Conservation (phyloP, 2,113 vertebrate species). For the Lutjanus erythropterus region DNA sequence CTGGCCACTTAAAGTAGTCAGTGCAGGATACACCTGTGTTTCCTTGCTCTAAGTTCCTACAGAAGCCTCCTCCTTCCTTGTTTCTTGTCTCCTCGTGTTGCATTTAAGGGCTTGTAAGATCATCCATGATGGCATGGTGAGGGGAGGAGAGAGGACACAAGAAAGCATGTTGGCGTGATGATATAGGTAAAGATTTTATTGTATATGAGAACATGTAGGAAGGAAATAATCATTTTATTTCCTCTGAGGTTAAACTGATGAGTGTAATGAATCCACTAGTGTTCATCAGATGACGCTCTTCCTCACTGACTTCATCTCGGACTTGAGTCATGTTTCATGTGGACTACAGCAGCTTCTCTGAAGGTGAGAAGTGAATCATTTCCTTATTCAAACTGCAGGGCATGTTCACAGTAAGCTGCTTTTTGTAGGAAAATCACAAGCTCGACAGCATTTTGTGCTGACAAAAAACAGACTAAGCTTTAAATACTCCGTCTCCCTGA, state of each 20-base stretch:
- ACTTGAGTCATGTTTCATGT: background rate
- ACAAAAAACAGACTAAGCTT: background rate
- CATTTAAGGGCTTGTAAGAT: no score
- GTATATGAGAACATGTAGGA: background rate
- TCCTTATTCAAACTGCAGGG: constrained; percentile 1
- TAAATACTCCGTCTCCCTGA: background rate
- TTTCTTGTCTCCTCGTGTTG: no score
- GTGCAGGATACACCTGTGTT: no score
- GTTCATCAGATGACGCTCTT: background rate
- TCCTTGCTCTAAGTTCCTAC: no score
- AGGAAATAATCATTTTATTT: background rate
- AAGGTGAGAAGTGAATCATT: background rate
- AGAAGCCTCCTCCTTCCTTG: no score
- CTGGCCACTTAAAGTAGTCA: no score
- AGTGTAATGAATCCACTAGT: background rate
- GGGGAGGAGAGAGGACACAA: no score
- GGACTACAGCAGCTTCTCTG: background rate
- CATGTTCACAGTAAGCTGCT: background rate
- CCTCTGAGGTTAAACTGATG: background rate
- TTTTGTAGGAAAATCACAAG: background rate
- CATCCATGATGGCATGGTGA: no score
- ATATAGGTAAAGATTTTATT: no score
- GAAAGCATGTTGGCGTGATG: no score
- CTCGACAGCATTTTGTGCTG: constrained; percentile 7
- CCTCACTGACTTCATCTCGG: background rate